phyloP scores from a whole-genome alignment of 2,888 invertebrate species.

The Macaria liturata region DNA sequence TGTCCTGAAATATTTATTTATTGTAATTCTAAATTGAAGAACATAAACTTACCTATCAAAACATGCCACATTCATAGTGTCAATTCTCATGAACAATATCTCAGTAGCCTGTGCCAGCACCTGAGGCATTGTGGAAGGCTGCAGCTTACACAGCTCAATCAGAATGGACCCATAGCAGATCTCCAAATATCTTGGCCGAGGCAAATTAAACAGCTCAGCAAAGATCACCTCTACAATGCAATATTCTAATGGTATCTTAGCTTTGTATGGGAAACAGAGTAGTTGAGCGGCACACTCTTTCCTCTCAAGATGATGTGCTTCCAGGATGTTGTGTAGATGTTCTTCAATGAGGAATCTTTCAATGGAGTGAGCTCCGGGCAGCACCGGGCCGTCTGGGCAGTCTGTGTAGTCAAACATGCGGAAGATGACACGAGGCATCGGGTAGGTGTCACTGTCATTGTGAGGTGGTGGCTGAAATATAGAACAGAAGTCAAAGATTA shows the following conservation, averaged over 20 bases:
- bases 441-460: conserved; percentile 94
- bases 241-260: conserved; percentile 98
- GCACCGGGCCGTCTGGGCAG: conserved; percentile 95
- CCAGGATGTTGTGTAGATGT: conserved; percentile 96
- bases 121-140: conserved; percentile 98
- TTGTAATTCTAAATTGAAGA: too few species aligned
- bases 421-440: conserved; percentile 97
- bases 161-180: conserved; percentile 97
- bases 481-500: not conserved
- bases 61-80: conserved; percentile 98
- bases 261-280: conserved; percentile 95
- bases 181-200: conserved; percentile 93
- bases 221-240: conserved; percentile 99
- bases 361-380: conserved; percentile 98
- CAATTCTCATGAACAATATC: conserved; percentile 97
- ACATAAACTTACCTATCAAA: conserved; percentile 89
- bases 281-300: conserved; percentile 98
- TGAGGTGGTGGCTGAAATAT: conserved; percentile 93
- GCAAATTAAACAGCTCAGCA: conserved; percentile 96
- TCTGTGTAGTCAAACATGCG: conserved; percentile 99
- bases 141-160: conserved; percentile 98
- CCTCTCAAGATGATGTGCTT: conserved; percentile 93
- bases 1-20: too few species aligned
- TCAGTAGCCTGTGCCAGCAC: conserved; percentile 98
- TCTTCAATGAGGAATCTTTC: conserved; percentile 99